Evolutionary conservation across 2,113 vertebrate species (phyloP).

Genomic region (Lates calcarifer): DNA sequence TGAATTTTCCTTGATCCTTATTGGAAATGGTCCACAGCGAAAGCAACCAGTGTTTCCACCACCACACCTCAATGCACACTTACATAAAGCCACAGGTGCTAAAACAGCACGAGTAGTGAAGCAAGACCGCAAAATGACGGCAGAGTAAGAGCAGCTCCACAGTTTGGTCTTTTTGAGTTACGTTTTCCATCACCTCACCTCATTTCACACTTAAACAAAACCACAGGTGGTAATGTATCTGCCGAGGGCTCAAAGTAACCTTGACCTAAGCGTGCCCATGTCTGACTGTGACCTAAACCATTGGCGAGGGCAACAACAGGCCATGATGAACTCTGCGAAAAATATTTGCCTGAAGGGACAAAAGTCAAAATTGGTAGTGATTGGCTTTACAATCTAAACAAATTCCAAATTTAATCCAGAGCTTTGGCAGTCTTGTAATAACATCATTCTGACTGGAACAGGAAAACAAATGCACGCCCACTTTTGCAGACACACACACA

Average conservation of each 20-base stretch:
- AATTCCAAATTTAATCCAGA: conserved; percentile 70
- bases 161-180: conserved; percentile 39
- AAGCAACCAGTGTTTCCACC: conserved; percentile 62
- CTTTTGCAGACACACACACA: conserved; percentile 18
- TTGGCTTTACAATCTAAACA: conserved; percentile 51
- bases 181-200: conserved; percentile 72
- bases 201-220: conserved; percentile 52
- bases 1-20: conserved; percentile 20
- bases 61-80: conserved; percentile 44
- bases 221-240: conserved; percentile 14
- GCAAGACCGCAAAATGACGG: conserved; percentile 24
- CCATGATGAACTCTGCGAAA: conserved; percentile 8
- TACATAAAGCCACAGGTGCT: conserved; percentile 50
- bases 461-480: conserved; percentile 32
- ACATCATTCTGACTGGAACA: conserved; percentile 59
- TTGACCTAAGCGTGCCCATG: conserved; percentile 12
- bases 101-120: conserved; percentile 46
- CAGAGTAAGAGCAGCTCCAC: conserved; percentile 13
- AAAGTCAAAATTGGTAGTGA: conserved; percentile 35
- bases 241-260: background rate
- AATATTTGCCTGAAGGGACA: conserved; percentile 10
- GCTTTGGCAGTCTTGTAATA: conserved; percentile 62
- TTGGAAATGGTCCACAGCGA: conserved; percentile 35
- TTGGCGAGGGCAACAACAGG: background rate
- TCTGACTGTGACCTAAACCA: conserved; percentile 17